A percentile compares a stretch with the other conserved stretches of the same genome.
These are phyloP conservation scores for Stercorarius parasiticus DNA, from an alignment of 2,113 vertebrate genomes.

Conservation along the genomic window DNA sequence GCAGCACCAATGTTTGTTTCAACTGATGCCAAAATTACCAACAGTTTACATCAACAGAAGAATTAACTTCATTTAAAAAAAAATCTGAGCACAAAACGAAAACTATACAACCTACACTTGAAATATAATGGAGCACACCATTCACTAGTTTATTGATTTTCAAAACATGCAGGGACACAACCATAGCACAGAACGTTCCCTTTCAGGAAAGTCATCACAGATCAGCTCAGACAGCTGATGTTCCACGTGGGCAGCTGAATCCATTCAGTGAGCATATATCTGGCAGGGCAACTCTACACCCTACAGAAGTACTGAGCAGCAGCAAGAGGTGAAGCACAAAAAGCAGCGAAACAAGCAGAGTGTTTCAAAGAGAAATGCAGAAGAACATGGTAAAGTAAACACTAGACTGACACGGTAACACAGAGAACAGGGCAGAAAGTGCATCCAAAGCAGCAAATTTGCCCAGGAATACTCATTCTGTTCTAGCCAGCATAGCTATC, in stretches of 20 bases:
- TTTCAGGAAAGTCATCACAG: background rate
- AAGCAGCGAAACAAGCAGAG: background rate
- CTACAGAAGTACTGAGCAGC: background rate
- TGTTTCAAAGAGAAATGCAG: background rate
- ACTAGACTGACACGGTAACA: accelerated
- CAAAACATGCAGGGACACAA: background rate
- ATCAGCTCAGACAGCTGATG: background rate
- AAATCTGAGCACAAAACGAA: background rate
- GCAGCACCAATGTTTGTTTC: background rate
- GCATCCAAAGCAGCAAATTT: background rate
- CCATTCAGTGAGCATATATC: background rate
- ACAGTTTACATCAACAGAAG: background rate
- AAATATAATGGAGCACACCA: background rate
- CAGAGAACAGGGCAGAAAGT: background rate
- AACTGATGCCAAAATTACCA: background rate
- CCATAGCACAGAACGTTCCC: background rate
- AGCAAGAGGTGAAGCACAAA: background rate
- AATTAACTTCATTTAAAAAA: background rate
- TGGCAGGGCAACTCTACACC: background rate
- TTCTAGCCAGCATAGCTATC: background rate
- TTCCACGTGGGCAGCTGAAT: background rate
- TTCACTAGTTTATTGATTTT: background rate
- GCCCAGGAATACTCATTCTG: background rate
- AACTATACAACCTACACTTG: background rate
- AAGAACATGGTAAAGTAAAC: background rate